A percentile compares a stretch with the other conserved stretches of the same genome.
phyloP scores from a whole-genome alignment of 2,113 vertebrate genomes.

The Willisornis vidua region DNA sequence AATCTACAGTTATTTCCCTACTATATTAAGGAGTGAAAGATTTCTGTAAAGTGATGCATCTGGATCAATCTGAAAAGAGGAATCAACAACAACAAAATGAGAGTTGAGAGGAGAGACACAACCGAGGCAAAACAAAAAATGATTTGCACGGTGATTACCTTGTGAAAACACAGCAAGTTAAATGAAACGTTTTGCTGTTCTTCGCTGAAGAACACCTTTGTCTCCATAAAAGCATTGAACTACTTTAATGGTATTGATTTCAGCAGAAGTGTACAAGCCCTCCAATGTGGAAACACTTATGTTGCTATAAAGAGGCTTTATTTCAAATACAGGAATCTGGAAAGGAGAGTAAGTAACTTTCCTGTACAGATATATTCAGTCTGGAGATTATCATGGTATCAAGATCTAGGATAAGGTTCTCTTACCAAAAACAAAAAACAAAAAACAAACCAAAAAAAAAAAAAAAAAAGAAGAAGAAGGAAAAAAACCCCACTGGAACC shows the following conservation, averaged over 20 bases:
- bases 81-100: not conserved
- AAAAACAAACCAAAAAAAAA: no score
- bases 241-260: slow-evolving; percentile 20
- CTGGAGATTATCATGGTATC: not conserved
- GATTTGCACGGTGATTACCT: not conserved
- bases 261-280: not conserved
- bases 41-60: not conserved
- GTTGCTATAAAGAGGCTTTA: not conserved
- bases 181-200: not conserved
- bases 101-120: not conserved
- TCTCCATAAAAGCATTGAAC: not conserved
- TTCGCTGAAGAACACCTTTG: not conserved
- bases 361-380: not conserved
- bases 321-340: not conserved
- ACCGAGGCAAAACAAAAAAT: not conserved
- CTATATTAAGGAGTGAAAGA: not conserved
- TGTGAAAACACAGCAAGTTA: not conserved
- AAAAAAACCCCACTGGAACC: not conserved
- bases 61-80: not conserved
- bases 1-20: not conserved
- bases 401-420: not conserved
- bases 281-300: not conserved
- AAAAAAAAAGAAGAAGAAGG: fast-evolving
- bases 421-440: not conserved
- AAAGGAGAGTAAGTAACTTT: not conserved